Conservation (phyloP, 2,797 vertebrate species). For the Rhinophrynus dorsalis region DNA sequence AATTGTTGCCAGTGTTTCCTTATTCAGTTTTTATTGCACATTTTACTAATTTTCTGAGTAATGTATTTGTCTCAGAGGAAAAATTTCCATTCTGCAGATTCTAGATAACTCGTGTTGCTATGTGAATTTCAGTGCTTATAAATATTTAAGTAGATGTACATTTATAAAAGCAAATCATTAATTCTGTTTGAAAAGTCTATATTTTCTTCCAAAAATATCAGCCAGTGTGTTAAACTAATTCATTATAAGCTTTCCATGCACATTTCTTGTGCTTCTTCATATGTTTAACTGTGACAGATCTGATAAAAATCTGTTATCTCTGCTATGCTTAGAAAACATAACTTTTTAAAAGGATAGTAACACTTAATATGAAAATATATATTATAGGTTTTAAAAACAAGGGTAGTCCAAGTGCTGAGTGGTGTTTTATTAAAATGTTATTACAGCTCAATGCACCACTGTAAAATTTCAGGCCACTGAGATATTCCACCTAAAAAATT, state of each 20-base stretch:
- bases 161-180: conserved; percentile 41
- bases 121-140: conserved; percentile 38
- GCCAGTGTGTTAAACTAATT: not conserved
- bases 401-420: too few species aligned
- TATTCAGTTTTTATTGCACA: conserved; percentile 30
- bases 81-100: conserved; percentile 34
- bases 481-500: too few species aligned
- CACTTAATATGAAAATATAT: too few species aligned
- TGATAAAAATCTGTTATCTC: too few species aligned
- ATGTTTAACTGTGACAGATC: not conserved
- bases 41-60: conserved; percentile 41
- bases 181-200: conserved; percentile 1
- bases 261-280: not conserved
- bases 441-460: too few species aligned
- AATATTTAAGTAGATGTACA: conserved; percentile 43
- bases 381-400: too few species aligned
- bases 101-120: conserved; percentile 28
- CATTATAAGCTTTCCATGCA: not conserved
- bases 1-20: too few species aligned
- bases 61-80: conserved; percentile 40
- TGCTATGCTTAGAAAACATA: too few species aligned
- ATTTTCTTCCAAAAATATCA: not conserved
- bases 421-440: too few species aligned
- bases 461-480: too few species aligned
- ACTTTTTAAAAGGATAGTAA: too few species aligned